Conservation (phyloP, 2,113 vertebrate species). For the Elachura formosa region DNA sequence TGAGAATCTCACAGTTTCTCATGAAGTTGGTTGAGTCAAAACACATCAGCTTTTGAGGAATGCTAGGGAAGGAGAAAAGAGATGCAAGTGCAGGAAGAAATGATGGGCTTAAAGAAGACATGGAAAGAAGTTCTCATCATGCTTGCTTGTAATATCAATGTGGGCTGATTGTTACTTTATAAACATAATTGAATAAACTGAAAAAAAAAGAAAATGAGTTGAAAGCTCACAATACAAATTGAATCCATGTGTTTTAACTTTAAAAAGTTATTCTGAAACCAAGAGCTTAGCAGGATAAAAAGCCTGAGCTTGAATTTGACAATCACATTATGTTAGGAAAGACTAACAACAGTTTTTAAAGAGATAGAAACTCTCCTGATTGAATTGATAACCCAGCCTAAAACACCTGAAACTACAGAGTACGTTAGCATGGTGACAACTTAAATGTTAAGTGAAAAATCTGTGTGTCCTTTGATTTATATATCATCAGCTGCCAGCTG, state of each 20-base stretch:
- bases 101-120: background rate
- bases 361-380: background rate
- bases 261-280: background rate
- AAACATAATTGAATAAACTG: background rate
- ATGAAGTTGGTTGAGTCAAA: background rate
- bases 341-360: background rate
- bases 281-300: background rate
- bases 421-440: background rate
- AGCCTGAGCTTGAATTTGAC: background rate
- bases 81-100: background rate
- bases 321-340: background rate
- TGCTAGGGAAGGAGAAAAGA: background rate
- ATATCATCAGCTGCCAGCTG: background rate
- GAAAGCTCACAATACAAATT: background rate
- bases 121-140: background rate
- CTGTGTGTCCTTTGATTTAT: background rate
- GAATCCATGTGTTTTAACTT: background rate
- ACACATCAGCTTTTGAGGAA: constrained; percentile 1
- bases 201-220: background rate
- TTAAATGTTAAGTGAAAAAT: background rate
- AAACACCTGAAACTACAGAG: background rate
- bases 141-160: background rate
- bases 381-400: background rate
- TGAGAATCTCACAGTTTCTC: constrained; percentile 42
- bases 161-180: background rate